Base-by-base conservation (phyloP, 1,140 invertebrate species). In the Melipona quadrifasciata region DNA sequence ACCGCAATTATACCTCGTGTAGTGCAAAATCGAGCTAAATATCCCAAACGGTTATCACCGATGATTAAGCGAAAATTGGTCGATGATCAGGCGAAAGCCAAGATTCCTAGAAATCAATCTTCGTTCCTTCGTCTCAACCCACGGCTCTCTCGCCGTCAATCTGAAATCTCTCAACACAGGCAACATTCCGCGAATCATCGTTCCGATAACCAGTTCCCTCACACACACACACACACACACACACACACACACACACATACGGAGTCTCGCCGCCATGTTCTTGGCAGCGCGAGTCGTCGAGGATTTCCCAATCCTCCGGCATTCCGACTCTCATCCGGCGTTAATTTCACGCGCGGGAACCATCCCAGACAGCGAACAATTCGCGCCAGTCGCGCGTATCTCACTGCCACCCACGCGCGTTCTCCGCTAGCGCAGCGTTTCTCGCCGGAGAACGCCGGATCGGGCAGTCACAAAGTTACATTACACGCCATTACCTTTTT, bases 401-500 rank as follows among this genome's bases (percentile, higher is more conserved):
- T 79, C 65, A 47, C 31, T 27, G 77, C 51, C 77, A 53, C 77
- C 77, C 77, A 79, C 77, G 77, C 77, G 64, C 6, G 24, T 47
- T 47, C 39, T n/a, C 6, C 21, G 34, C 68, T 17, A n/a, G 39
- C 24, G 70, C 70, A 10, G 3, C 10, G 17, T 17, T 31, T 31
- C 31, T 31, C 31, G 31, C 31, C 31, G n/a, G 72, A 16, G 72
- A 74, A 75, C 31, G 27, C 17, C 34, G 57, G 74, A 61, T 34
- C 67, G 67, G n/a, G 14, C 53, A 72, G 67, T 72, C 68, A 31
- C 68, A 61, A 72, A 72, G 68, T 72, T 80, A 39, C 79, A 80
- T 72, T 80, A 72, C 79, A 80, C 53, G 78, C 78, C 51, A 80
- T 80, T 80, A 80, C 78, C 78, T 80, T 71, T 80, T 61, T 80